Evolutionary conservation across 1,140 invertebrate species (phyloP), one percentile per base, ranked within the genome.

Genomic region (Agrypnia vestita): DNA sequence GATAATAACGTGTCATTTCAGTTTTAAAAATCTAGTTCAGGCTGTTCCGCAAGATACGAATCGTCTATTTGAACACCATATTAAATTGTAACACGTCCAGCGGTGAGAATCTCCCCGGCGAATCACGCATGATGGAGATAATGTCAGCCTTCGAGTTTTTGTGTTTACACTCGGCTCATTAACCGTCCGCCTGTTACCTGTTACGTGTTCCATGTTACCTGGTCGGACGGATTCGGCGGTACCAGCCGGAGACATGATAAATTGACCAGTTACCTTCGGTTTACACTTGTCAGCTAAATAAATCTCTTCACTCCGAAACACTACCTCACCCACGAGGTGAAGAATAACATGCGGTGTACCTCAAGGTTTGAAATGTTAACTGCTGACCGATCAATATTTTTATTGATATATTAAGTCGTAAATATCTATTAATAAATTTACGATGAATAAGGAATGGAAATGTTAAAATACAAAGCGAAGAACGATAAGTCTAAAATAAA

Each of bases 91-190:
- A 64, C 61, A 64, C 61, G 25, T 25, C n/a, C 13, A 64, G 10
- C 35, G 19, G 19, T 43, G 61, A 43, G 11, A 25, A 64, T 64
- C 61, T 64, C 25, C 21, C 55, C 55, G 21, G 55, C 55, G 55
- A 59, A 59, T 59, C 55, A 35, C 25, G 25, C 55, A 59, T 21
- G 55, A 59, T 59, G 55, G 8, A 64, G 61, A 64, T 64, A 35
- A 43, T 64, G 61, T 64, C 61, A 64, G 61, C 35, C 35, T 43
- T 43, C 4, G 19, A 13, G 61, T 43, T 64, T 35, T 35, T 35
- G 19, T 64, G 61, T 64, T 64, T 64, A 64, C 61, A 64, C 61
- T 64, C n/a, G 61, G 19, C 25, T 44, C 61, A 64, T 64, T 35
- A 64, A 15, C 25, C 35, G 9, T 4, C 59, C 59, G 13, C 17